Evolutionary conservation across 1,140 invertebrate genomes (phyloP).

Genomic region (Leptestheria dahalacensis): DNA sequence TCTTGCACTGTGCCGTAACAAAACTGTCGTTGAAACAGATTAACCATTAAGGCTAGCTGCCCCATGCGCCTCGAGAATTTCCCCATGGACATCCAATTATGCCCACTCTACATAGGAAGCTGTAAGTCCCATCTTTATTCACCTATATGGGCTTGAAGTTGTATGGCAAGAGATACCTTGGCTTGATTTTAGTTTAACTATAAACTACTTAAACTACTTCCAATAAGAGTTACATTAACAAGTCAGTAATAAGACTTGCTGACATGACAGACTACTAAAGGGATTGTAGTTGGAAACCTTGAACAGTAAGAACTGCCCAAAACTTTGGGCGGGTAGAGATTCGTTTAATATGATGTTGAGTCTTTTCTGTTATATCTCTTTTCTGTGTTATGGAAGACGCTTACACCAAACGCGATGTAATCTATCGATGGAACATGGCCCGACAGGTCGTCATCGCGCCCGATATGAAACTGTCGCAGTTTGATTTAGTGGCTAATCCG

Average conservation of each 20-base stretch:
- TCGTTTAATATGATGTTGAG: not conserved
- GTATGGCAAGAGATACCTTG: no score
- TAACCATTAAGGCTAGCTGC: slow-evolving; percentile 94
- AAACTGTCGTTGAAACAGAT: slow-evolving; percentile 40
- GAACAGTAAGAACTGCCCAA: no score
- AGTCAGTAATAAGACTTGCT: no score
- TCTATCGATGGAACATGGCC: slow-evolving; percentile 77
- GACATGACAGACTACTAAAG: no score
- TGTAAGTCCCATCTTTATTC: no score
- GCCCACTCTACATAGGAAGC: slow-evolving; percentile 81
- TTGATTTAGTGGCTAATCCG: slow-evolving; percentile 73
- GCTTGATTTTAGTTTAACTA: no score
- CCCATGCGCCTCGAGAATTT: slow-evolving; percentile 93
- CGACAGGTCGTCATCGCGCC: slow-evolving; percentile 68
- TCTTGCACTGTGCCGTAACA: not conserved
- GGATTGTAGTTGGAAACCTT: no score
- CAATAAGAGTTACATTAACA: no score
- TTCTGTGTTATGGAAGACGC: slow-evolving; percentile 48
- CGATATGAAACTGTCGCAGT: slow-evolving; percentile 81
- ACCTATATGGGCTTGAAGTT: no score
- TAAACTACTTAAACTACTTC: no score
- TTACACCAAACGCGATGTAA: slow-evolving; percentile 70
- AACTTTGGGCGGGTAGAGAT: not conserved
- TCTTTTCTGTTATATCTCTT: not conserved
- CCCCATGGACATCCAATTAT: slow-evolving; percentile 89